phyloP scores from a whole-genome alignment of 2,888 invertebrate genomes.

The Scaptomyza caliginosa region DNA sequence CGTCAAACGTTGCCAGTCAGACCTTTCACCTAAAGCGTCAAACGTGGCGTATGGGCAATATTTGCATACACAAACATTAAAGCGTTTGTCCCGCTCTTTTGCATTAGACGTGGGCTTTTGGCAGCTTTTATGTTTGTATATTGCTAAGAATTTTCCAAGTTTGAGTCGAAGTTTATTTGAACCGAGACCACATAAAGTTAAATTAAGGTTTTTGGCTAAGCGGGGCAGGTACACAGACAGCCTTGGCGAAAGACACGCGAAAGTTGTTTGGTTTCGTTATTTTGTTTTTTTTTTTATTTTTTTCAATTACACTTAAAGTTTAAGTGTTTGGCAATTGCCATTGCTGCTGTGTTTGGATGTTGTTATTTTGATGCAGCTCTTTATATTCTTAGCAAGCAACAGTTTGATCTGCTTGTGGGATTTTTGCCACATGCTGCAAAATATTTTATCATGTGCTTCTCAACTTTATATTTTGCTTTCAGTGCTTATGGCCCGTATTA shows the following conservation, averaged over 20 bases:
- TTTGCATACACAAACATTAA: conserved; percentile 59
- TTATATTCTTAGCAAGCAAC: conserved; percentile 63
- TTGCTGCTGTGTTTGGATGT: conserved; percentile 14
- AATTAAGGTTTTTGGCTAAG: conserved; percentile 51
- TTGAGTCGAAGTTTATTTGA: conserved; percentile 52
- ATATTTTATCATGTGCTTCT: conserved; percentile 39
- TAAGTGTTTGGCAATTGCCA: conserved; percentile 48
- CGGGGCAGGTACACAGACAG: not conserved
- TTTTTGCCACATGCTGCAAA: conserved; percentile 62
- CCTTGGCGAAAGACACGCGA: conserved; percentile 2
- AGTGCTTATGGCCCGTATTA: conserved; percentile 9
- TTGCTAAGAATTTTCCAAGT: conserved; percentile 42
- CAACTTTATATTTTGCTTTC: not conserved
- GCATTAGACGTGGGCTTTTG: conserved; percentile 44
- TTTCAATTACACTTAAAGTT: conserved; percentile 69
- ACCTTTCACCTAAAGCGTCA: conserved; percentile 49
- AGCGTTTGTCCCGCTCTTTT: conserved; percentile 44
- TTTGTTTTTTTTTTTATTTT: conserved; percentile 32
- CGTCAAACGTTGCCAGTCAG: conserved; percentile 28
- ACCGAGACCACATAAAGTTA: conserved; percentile 65
- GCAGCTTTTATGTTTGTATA: conserved; percentile 36
- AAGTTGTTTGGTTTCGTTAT: conserved; percentile 21
- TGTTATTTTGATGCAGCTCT: conserved; percentile 26
- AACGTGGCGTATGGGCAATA: conserved; percentile 58
- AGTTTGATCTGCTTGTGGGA: conserved; percentile 47